These are phyloP conservation scores for Diarsia mendica DNA, from an alignment of 2,888 invertebrate genomes.

Conservation along the genomic window DNA sequence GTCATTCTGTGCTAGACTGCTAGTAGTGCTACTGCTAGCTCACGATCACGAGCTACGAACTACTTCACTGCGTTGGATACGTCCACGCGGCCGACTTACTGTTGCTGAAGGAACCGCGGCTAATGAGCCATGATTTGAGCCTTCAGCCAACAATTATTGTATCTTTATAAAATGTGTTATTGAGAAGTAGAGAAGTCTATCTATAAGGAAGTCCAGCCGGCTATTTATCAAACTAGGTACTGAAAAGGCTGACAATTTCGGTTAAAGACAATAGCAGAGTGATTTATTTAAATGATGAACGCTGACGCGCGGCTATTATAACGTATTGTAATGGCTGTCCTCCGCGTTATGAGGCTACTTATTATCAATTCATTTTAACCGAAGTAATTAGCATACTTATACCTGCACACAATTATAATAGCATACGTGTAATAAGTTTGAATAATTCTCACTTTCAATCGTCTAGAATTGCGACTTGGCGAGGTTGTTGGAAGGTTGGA, in stretches of 20 bases:
- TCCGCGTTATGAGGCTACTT: slow-evolving; percentile 46
- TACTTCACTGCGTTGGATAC: slow-evolving; percentile 2
- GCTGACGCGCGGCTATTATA: slow-evolving; percentile 51
- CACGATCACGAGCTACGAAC: background rate
- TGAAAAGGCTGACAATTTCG: slow-evolving; percentile 33
- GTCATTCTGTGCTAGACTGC: background rate
- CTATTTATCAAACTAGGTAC: slow-evolving; percentile 29
- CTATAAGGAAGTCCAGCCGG: slow-evolving; percentile 34
- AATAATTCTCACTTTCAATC: slow-evolving; percentile 3
- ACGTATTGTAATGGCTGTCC: slow-evolving; percentile 51
- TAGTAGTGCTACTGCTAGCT: background rate
- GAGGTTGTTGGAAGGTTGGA: slow-evolving; percentile 18
- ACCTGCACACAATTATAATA: slow-evolving; percentile 27
- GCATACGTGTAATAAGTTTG: slow-evolving; percentile 6
- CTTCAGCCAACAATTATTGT: background rate
- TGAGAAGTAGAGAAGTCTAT: background rate
- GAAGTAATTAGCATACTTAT: slow-evolving; percentile 53
- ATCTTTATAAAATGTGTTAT: slow-evolving; percentile 5
- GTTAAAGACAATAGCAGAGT: slow-evolving; percentile 50
- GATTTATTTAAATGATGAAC: slow-evolving; percentile 52
- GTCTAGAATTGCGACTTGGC: background rate
- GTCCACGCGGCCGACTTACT: background rate
- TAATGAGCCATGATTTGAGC: background rate
- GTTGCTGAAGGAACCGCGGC: too few species aligned
- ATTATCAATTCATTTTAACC: slow-evolving; percentile 54